phyloP scores from a whole-genome alignment of 2,888 invertebrate genomes.

The Torymus tubicola region DNA sequence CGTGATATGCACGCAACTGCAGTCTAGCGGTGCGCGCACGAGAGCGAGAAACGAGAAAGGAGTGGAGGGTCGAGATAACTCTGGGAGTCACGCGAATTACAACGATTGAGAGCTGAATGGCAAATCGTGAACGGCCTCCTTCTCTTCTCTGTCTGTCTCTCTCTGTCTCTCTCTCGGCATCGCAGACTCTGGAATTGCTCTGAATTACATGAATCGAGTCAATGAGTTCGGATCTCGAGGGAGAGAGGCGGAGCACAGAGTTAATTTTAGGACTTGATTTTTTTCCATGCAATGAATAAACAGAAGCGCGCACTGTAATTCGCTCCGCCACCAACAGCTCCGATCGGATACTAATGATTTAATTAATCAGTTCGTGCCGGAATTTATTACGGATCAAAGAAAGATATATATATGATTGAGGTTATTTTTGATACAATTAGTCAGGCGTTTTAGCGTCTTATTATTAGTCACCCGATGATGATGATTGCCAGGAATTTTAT shows the following conservation, averaged over 20 bases:
- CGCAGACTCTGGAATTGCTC: constrained; percentile 15
- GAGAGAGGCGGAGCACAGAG: not conserved
- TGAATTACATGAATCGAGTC: constrained; percentile 38
- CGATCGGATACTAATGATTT: constrained; percentile 12
- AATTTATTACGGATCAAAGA: not conserved
- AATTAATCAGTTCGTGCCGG: constrained; percentile 9
- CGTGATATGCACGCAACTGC: too few relatives aligned
- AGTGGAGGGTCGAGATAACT: constrained; percentile 26
- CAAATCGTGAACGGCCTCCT: constrained; percentile 34
- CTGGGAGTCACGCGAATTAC: constrained; percentile 39
- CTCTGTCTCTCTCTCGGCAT: too few relatives aligned
- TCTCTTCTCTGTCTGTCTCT: constrained; percentile 13
- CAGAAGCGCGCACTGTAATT: constrained; percentile 34
- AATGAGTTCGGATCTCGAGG: constrained; percentile 5
- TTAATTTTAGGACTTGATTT: constrained; percentile 44
- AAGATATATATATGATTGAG: too few relatives aligned
- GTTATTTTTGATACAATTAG: too few relatives aligned
- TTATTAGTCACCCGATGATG: too few relatives aligned
- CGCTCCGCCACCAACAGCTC: not conserved
- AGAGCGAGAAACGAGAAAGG: constrained; percentile 5
- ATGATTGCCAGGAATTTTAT: too few relatives aligned
- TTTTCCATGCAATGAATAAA: constrained; percentile 25
- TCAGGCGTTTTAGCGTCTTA: too few relatives aligned
- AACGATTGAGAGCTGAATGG: constrained; percentile 41
- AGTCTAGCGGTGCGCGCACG: not conserved